Base-by-base conservation (phyloP, 2,113 vertebrate genomes). In the Fregata magnificens region DNA sequence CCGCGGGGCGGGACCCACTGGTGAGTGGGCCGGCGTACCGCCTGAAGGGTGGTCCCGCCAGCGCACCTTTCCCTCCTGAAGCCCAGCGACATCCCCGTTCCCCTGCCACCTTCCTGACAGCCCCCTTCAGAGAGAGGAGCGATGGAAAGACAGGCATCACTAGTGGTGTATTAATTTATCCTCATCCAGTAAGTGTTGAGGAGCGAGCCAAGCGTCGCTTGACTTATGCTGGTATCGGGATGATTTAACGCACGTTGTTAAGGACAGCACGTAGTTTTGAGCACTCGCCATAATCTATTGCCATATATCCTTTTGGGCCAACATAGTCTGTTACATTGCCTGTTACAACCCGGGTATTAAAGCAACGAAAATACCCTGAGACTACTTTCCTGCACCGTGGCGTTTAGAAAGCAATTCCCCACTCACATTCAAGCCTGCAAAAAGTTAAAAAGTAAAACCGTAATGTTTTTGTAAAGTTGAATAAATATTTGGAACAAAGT, bases 91-190 rank as follows among this genome's bases (percentile, higher is more conserved):
- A 0, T 12, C 6, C 21, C 32, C 36, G 0, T 20, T 10, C 19
- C 2, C 17, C 0, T 6, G 19, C 53, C 63, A 1, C n/a, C 24
- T 10, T 6, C 42, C 31, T 8, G 40, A 22, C 31, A 32, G 4
- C 25, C 79, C 24, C 29, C 19, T 4, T 11, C 50, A 11, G 36
- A 14, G 19, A 5, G 13, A 45, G 36, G 14, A 4, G 45, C 1
- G 31, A 1, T 6, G 5, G 6, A 18, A 36, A 7, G 55, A 4
- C 34, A 19, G 25, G 29, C 49, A 13, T 45, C 10, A 1, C 24
- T 25, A 2, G 16, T 8, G 17, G 4, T 2, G 11, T 5, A 0
- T 7, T 34, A 1, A 2, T 42, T 42, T 53, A 0, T 13, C 61
- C 18, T 42, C 16, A 16, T 4, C 20, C 17, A 11, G 29, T 16